Evolutionary conservation across 1,140 invertebrate species (phyloP), one percentile per base, ranked within the genome.

Genomic region (Melitaea cinxia): DNA sequence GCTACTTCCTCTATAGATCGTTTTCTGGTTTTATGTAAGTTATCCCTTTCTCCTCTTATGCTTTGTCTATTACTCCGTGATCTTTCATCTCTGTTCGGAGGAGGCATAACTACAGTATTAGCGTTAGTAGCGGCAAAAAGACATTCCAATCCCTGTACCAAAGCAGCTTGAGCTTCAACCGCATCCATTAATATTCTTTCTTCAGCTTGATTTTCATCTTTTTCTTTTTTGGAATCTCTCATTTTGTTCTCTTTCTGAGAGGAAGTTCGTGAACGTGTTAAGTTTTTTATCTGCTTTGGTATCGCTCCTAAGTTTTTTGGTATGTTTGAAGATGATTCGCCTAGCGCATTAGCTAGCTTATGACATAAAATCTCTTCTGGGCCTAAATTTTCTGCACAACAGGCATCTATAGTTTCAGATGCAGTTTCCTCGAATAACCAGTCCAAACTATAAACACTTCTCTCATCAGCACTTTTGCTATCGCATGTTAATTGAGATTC

Each of bases 271-370:
- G 87, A 88, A 73, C 91, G 86, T 28, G 84, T 80, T 72, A 89
- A 70, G 71, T 89, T 91, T 83, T 90, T 91, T 72, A 91, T 92
- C 82, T 94, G 93, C 76, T 95, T 96, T 21, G 95, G 95, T 73
- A 95, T 95, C 35, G 95, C 95, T 10, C 95, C 95, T 69, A 95
- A 93, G 77, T 94, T 93, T 83, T 92, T 92, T 76, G 89, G 89
- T 66, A 88, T 85, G 33, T 88, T 91, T 9, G 79, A 77, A 17
- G 88, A 88, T n/a, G 85, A 84, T 67, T 91, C 89, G 19, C 83
- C 87, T 63, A 87, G 72, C 14, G 88, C 85, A 58, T 69, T 80
- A 26, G 82, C 71, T 65, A 83, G 66, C 79, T 88, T 91, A 58
- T 87, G 80, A 54, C 72, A 81, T 52, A 82, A 39, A 4, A 79